Evolutionary conservation across 2,888 invertebrate genomes (phyloP), one percentile per base, ranked within the genome.

Genomic region (Oxytorus armatus): DNA sequence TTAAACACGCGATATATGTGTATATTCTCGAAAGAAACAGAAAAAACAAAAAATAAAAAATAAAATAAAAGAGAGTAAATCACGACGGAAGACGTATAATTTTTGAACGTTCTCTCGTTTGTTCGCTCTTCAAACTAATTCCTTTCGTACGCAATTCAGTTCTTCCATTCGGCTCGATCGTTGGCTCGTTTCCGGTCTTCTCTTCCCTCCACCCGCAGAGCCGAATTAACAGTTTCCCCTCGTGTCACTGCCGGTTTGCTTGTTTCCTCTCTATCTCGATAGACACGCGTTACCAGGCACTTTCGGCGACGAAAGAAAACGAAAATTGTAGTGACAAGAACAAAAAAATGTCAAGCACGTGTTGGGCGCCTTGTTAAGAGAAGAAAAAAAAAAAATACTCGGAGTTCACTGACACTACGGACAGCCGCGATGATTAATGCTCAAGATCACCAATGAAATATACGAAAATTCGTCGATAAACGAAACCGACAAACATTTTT

Each of bases 141-240:
- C 47, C 73, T 73, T 51, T 44, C 59, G 23, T 44, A 36, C 63
- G 65, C 49, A 61, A 55, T 73, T 44, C 53, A 18, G 61, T 68
- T 68, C 29, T 72, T 77, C 70, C 77, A 49, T 61, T 68, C 11
- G 63, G 55, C 36, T 29, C 44, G 29, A 55, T 23, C 33, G 51
- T 75, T 39, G 39, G 36, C 63, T 65, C 79, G 75, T 77, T 79
- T 82, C 82, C 83, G 82, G 82, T 63, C 75, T 74, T 61, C 72
- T 23, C 59, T 72, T 61, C 53, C 39, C 73, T 65, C 74, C 73
- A 39, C 73, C 47, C 23, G 7, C 29, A 10, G 47, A 59, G 65
- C 42, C 74, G 66, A 74, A 74, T 74, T 66, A 74, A 74, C 55
- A 47, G 74, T 36, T 47, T 39, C 51, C 73, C 65, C 69, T 49